Percentiles rank a stretch among this genome's conserved stretches.
Evolutionary conservation across 2,797 vertebrate genomes (phyloP).

Genomic region (Sparus aurata): DNA sequence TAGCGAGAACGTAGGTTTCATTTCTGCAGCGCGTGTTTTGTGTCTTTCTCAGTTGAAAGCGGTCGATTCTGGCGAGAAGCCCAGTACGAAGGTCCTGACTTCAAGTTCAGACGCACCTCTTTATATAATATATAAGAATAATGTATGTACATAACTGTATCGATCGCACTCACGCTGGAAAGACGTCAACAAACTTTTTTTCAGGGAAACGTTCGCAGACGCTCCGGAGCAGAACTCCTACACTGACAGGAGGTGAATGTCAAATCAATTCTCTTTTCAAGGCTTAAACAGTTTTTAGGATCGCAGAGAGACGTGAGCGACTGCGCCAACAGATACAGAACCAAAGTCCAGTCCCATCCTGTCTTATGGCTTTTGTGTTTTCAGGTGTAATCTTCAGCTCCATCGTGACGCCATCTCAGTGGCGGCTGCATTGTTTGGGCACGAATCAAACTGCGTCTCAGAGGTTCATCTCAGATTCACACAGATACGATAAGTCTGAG

Average conservation of each 20-base stretch:
- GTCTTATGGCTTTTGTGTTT: background rate
- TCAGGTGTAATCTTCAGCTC: background rate
- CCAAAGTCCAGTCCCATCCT: background rate
- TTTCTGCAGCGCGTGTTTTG: background rate
- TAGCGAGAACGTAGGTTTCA: background rate
- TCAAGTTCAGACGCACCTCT: background rate
- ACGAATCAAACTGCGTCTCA: background rate
- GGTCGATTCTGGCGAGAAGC: background rate
- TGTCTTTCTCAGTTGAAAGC: background rate
- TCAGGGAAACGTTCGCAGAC: background rate
- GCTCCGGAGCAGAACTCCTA: background rate
- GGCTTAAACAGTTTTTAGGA: background rate
- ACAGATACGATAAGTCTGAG: background rate
- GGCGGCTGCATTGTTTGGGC: background rate
- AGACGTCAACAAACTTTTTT: background rate
- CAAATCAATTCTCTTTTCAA: background rate
- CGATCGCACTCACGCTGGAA: background rate
- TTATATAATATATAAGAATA: background rate
- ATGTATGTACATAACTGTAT: background rate
- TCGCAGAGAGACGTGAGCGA: background rate
- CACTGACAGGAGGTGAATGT: background rate
- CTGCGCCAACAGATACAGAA: background rate
- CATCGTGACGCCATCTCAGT: background rate
- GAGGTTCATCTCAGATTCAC: background rate
- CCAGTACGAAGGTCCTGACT: background rate